Evolutionary conservation across 2,797 vertebrate species (phyloP).

Genomic region (Melanitta fusca): DNA sequence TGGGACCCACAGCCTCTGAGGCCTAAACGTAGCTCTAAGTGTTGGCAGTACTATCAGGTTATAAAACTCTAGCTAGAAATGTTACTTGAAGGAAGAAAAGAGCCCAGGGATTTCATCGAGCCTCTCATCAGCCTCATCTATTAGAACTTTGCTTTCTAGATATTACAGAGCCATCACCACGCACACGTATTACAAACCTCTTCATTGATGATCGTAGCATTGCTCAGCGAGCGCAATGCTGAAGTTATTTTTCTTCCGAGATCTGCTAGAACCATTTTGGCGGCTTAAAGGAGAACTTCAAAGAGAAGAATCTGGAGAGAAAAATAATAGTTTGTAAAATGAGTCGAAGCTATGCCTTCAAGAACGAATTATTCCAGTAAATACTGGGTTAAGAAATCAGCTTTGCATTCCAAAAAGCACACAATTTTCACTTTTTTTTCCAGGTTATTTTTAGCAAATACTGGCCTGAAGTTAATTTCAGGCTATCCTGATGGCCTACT

Average conservation of each 20-base stretch:
- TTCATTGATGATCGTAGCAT: conserved; percentile 98
- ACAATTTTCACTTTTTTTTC: too few relatives aligned
- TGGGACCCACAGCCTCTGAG: background rate
- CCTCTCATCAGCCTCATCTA: background rate
- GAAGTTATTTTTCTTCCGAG: conserved; percentile 98
- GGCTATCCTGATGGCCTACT: conserved; percentile 20
- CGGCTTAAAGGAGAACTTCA: conserved; percentile 56
- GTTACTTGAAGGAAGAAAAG: background rate
- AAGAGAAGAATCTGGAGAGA: conserved; percentile 45
- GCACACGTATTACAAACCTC: conserved; percentile 81
- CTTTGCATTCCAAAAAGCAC: background rate
- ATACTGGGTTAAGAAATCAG: background rate
- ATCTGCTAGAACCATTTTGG: conserved; percentile 96
- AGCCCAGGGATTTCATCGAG: background rate
- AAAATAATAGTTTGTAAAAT: background rate
- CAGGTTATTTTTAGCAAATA: conserved; percentile 44
- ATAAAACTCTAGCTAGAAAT: background rate
- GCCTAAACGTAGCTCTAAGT: background rate
- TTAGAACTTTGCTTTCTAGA: background rate
- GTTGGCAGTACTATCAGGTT: background rate
- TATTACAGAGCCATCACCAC: background rate
- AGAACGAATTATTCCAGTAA: background rate
- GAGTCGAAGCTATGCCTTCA: background rate
- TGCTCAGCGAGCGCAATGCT: conserved; percentile 96
- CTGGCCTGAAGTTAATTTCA: conserved; percentile 25